Percentiles rank a stretch among this genome's conserved stretches.
These are phyloP conservation scores for Heliothis subflexa DNA, from an alignment of 1,140 invertebrate species.

Conservation along the genomic window DNA sequence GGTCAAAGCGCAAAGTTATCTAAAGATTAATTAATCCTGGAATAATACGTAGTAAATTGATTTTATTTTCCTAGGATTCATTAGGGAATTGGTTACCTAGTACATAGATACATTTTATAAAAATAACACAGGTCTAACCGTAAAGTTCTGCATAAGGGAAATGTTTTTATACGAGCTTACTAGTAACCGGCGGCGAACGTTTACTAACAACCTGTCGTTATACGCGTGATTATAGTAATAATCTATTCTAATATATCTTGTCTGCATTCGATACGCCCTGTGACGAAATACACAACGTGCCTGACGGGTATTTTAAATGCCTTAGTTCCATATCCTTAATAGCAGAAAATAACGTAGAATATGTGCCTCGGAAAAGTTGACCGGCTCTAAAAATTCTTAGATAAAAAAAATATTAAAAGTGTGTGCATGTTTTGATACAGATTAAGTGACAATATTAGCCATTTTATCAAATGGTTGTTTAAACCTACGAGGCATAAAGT, in stretches of 20 bases:
- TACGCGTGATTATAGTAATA: slow-evolving; percentile 1
- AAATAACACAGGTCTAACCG: too few relatives aligned
- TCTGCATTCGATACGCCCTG: neutral
- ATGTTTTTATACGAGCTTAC: neutral
- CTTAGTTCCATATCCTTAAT: neutral
- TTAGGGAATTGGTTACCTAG: too few relatives aligned
- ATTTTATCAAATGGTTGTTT: too few relatives aligned
- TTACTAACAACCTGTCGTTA: neutral
- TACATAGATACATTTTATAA: too few relatives aligned
- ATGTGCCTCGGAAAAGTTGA: neutral
- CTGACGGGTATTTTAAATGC: neutral
- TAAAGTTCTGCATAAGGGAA: neutral
- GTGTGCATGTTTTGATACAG: too few relatives aligned
- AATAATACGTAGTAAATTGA: too few relatives aligned
- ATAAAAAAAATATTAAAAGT: too few relatives aligned
- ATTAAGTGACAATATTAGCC: too few relatives aligned
- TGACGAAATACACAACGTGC: neutral
- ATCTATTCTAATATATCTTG: neutral
- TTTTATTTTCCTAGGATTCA: too few relatives aligned
- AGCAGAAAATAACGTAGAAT: neutral
- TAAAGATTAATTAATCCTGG: too few relatives aligned
- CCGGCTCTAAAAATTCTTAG: neutral
- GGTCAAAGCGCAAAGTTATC: too few relatives aligned
- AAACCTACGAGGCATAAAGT: too few relatives aligned
- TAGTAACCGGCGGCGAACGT: neutral